Percentiles rank a stretch among this genome's conserved stretches.
These are phyloP conservation scores for Camelus bactrianus DNA, from an alignment of 2,113 vertebrate genomes.

Conservation along the genomic window DNA sequence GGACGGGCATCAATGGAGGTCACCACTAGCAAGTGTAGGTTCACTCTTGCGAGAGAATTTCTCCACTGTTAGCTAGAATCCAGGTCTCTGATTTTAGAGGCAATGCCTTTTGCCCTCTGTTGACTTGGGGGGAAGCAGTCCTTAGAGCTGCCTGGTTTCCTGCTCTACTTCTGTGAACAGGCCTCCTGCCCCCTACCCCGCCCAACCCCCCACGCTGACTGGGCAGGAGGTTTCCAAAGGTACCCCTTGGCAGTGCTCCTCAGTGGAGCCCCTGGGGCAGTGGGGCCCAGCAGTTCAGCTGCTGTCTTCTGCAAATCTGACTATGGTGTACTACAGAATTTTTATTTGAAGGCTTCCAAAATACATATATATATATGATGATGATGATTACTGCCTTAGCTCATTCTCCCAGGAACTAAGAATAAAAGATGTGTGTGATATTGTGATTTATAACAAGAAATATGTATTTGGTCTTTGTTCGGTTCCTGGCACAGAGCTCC, in stretches of 20 bases:
- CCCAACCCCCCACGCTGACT: too few relatives aligned
- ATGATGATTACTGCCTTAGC: background rate
- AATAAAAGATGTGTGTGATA: background rate
- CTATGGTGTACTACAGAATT: background rate
- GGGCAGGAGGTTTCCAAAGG: background rate
- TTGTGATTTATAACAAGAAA: background rate
- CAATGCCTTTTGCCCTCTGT: too few relatives aligned
- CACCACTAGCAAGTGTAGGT: too few relatives aligned
- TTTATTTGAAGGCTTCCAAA: background rate
- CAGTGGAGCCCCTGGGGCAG: background rate
- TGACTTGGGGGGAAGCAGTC: too few relatives aligned
- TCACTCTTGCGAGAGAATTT: background rate
- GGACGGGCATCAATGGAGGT: fast-evolving
- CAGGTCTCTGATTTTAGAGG: background rate
- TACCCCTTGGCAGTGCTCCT: background rate
- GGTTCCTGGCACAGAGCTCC: background rate
- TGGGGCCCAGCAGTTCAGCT: background rate
- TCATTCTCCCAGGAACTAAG: background rate
- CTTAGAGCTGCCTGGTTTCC: background rate
- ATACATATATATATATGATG: too few relatives aligned
- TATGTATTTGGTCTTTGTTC: background rate
- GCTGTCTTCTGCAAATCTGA: background rate
- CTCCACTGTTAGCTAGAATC: background rate
- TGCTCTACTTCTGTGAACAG: too few relatives aligned
- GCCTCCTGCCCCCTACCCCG: too few relatives aligned